Conservation (phyloP, 2,113 vertebrate genomes). For the Salvelinus fontinalis region DNA sequence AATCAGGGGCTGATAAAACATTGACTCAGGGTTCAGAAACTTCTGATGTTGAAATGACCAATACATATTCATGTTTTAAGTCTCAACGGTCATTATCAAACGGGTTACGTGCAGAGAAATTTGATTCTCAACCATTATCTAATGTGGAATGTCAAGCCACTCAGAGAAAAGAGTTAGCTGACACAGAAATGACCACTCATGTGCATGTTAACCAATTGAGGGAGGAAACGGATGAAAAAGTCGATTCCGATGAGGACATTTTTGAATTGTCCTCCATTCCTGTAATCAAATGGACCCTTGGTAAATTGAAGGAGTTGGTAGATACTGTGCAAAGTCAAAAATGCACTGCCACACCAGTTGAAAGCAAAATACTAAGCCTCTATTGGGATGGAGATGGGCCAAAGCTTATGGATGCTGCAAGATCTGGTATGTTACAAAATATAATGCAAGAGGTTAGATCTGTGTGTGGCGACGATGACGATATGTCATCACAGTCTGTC, state of each 20-base stretch:
- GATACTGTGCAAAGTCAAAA: not conserved
- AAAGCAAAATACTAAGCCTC: not conserved
- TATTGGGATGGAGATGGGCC: constrained; percentile 30
- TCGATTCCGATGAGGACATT: not conserved
- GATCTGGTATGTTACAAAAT: not conserved
- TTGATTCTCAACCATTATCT: not conserved
- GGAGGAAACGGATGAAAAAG: not conserved
- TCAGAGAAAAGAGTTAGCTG: not conserved
- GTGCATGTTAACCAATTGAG: not conserved
- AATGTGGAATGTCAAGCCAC: not conserved
- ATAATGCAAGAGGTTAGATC: not conserved
- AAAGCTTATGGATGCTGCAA: not conserved
- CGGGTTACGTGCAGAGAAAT: not conserved
- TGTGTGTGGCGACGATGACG: not conserved
- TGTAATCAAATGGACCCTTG: constrained; percentile 35
- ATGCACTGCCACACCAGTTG: accelerated
- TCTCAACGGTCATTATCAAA: not conserved
- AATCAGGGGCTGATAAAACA: not conserved
- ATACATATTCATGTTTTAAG: not conserved
- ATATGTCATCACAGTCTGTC: constrained; percentile 15
- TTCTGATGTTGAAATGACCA: not conserved
- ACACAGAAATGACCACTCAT: not conserved
- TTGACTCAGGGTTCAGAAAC: not conserved
- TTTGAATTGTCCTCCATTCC: constrained; percentile 31
- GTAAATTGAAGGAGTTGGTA: constrained; percentile 4